A percentile compares a stretch with the other conserved stretches of the same genome.
These are phyloP conservation scores for Rhynchotus rufescens DNA, from an alignment of 2,797 vertebrate species.

Conservation along the genomic window DNA sequence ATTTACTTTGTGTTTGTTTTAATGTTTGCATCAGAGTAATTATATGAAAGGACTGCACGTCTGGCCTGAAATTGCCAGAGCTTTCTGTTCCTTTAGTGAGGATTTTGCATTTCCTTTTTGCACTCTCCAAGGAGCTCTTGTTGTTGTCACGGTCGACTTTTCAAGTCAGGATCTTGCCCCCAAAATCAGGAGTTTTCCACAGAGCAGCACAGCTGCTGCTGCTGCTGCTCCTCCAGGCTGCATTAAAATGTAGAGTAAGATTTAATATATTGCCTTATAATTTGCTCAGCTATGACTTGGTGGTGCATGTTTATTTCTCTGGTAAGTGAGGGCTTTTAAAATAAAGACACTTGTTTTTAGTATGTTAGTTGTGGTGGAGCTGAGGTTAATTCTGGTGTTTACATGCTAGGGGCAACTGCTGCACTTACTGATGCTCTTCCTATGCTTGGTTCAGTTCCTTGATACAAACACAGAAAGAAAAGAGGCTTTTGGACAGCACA, in stretches of 20 bases:
- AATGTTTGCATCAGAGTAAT: not conserved
- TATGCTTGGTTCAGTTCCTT: not conserved
- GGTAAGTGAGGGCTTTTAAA: not conserved
- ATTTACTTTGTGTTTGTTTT: slow-evolving; percentile 38
- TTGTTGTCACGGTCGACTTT: not conserved
- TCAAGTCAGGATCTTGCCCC: not conserved
- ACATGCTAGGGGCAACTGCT: not conserved
- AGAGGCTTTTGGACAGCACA: not conserved
- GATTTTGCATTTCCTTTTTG: not conserved
- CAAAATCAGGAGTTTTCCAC: not conserved
- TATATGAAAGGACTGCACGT: not conserved
- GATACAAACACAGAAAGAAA: not conserved
- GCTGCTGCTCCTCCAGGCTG: not conserved
- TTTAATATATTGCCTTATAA: not conserved
- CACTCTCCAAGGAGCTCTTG: not conserved
- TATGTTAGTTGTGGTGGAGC: not conserved
- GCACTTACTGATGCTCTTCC: not conserved
- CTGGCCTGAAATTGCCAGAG: slow-evolving; percentile 13
- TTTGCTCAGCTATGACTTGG: not conserved
- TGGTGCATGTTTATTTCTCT: not conserved
- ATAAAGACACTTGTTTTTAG: not conserved
- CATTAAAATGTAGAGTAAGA: not conserved
- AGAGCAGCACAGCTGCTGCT: not conserved
- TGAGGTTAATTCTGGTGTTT: not conserved
- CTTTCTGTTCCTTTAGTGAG: not conserved